These are phyloP conservation scores for Climacteris rufus DNA, from an alignment of 2,113 vertebrate genomes.

Conservation along the genomic window DNA sequence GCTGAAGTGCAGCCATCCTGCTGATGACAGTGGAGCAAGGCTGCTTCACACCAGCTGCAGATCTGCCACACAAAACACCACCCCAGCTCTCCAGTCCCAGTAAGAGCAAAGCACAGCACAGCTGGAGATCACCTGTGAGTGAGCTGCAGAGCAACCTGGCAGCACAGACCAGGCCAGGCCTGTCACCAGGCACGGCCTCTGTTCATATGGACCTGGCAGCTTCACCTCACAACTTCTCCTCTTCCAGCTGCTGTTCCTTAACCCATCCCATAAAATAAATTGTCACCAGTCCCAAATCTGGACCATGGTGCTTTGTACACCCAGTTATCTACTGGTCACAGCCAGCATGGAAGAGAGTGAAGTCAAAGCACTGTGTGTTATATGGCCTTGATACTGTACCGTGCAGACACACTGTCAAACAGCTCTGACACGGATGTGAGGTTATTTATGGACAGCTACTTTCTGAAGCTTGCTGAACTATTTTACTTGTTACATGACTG, in stretches of 20 bases:
- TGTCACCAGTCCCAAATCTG: not conserved
- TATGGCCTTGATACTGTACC: not conserved
- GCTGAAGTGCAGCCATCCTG: not conserved
- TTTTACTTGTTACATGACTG: not conserved
- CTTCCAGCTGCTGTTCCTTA: not conserved
- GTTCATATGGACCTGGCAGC: fast-evolving
- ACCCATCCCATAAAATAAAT: not conserved
- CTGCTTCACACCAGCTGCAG: not conserved
- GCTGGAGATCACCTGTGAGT: not conserved
- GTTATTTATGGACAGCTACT: not conserved
- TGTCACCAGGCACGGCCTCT: not conserved
- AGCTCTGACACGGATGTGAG: not conserved
- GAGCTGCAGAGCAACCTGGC: not conserved
- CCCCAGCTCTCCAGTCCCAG: not conserved
- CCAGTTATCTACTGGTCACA: not conserved
- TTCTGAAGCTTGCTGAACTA: not conserved
- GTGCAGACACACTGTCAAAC: not conserved
- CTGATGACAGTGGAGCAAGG: not conserved
- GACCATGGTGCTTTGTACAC: not conserved
- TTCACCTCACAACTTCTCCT: not conserved
- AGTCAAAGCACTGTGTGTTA: not conserved
- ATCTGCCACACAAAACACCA: not conserved
- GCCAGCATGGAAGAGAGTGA: not conserved
- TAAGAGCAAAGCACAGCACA: not conserved
- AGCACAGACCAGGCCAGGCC: not conserved